phyloP scores from a whole-genome alignment of 92 coral and sea anemone genomes.

The Plumapathes pennacea region DNA sequence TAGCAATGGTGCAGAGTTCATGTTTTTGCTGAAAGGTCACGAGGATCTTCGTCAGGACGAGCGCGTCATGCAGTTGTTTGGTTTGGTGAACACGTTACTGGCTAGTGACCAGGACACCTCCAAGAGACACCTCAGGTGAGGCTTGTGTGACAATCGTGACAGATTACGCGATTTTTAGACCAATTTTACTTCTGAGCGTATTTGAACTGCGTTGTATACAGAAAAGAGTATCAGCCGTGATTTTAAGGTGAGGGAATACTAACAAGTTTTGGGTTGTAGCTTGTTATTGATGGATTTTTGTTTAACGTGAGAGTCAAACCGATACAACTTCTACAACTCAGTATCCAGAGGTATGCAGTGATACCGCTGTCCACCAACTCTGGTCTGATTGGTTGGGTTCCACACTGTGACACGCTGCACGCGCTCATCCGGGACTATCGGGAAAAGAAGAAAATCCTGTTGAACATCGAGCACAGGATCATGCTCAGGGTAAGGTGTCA shows the following conservation, averaged over 20 bases:
- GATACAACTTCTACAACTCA: too few relatives aligned
- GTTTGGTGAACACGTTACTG: conserved; percentile 88
- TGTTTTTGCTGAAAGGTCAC: conserved; percentile 95
- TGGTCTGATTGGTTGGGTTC: conserved; percentile 99
- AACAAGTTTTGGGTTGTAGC: too few relatives aligned
- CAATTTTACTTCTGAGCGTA: too few relatives aligned
- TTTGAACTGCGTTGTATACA: too few relatives aligned
- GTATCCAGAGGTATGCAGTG: conserved; percentile 95
- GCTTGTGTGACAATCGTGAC: neutral
- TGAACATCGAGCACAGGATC: conserved; percentile 97
- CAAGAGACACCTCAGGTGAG: conserved; percentile 85
- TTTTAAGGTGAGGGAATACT: too few relatives aligned
- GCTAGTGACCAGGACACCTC: conserved; percentile 92
- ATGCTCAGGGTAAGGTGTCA: conserved; percentile 86
- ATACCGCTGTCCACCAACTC: conserved; percentile 99
- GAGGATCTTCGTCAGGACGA: conserved; percentile 98
- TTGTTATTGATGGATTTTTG: too few relatives aligned
- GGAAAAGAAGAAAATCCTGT: conserved; percentile 92
- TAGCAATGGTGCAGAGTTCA: conserved; percentile 95
- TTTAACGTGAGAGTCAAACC: too few relatives aligned
- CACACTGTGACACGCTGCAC: conserved; percentile 95
- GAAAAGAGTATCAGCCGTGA: too few relatives aligned
- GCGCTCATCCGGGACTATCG: conserved; percentile 98
- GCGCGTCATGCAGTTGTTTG: conserved; percentile 98
- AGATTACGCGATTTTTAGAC: too few relatives aligned